Conservation (phyloP, 2,888 invertebrate genomes). For the Hoplodrina ambigua region DNA sequence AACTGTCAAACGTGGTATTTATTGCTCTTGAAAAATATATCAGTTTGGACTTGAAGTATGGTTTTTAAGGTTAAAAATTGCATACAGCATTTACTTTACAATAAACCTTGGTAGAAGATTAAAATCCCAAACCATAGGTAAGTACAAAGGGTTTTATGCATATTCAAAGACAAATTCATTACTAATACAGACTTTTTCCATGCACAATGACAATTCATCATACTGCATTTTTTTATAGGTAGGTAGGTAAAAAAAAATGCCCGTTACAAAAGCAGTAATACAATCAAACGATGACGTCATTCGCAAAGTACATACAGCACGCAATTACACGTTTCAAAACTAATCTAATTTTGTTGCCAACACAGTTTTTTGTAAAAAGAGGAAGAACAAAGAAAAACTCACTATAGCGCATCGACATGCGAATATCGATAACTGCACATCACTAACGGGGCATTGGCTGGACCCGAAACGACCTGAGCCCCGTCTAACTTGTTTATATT, state of each 20-base stretch:
- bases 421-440: slow-evolving; percentile 56
- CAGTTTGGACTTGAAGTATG: not conserved
- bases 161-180: not conserved
- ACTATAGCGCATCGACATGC: slow-evolving; percentile 42
- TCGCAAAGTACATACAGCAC: slow-evolving; percentile 3
- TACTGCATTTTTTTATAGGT: not conserved
- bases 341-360: slow-evolving; percentile 24
- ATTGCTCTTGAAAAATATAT: not conserved
- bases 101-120: not conserved
- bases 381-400: slow-evolving; percentile 42
- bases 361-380: slow-evolving; percentile 11
- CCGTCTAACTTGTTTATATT: slow-evolving; percentile 47
- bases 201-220: not conserved
- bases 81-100: not conserved
- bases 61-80: not conserved
- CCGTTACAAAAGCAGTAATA: slow-evolving; percentile 6
- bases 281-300: slow-evolving; percentile 18
- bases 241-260: not conserved
- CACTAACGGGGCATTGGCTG: slow-evolving; percentile 59
- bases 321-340: slow-evolving; percentile 16
- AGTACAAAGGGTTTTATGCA: no score
- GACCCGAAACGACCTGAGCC: slow-evolving; percentile 54
- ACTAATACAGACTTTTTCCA: not conserved
- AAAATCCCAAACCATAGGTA: no score
- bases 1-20: not conserved